Base-by-base conservation (phyloP, 2,888 invertebrate genomes). In the Himalopsyche tibetana region DNA sequence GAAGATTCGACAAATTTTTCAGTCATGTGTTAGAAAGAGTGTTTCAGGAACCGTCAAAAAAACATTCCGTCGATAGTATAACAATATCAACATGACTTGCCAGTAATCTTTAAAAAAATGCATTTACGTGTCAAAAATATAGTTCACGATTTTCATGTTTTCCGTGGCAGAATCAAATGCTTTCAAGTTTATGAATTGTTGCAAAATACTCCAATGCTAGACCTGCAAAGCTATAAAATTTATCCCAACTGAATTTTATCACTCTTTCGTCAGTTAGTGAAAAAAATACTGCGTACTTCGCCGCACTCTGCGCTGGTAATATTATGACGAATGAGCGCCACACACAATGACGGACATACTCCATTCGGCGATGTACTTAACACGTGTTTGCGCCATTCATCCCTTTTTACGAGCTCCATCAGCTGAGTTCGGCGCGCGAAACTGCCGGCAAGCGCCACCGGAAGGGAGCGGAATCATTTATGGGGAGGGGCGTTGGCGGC, bases 391-490 rank as follows among this genome's bases (percentile, higher is more conserved):
- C 74, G 74, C 74, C 74, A 74, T 74, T 74, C 74, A 74, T 74
- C 74, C 74, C 74, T 74, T 36, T 74, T 74, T 74, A 74, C 74
- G 74, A 74, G 56, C 28, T 56, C 63, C 51, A 15, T 83, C 83
- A 56, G 83, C 69, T 42, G 56, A 82, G 42, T 82, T 82, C 42
- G 38, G 83, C 83, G 56, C 42, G 19, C 40, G 63, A 83, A 45
- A 56, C 28, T 63, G 40, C 19, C n/a, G 55, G 74, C 84, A 38
- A 51, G 84, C 51, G 80, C 38, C 82, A 63, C 69, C 79, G 74
- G 74, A 83, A 17, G 74, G 74, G 80, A 80, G 80, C 80, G 74
- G 74, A 38, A 74, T 74, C 74, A 74, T 74, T 74, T 74, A 74
- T 74, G 74, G 36, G 38, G 74, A 74, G 74, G 15, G 36, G 74